Evolutionary conservation across 2,797 vertebrate genomes (phyloP).

Genomic region (Labroides dimidiatus): DNA sequence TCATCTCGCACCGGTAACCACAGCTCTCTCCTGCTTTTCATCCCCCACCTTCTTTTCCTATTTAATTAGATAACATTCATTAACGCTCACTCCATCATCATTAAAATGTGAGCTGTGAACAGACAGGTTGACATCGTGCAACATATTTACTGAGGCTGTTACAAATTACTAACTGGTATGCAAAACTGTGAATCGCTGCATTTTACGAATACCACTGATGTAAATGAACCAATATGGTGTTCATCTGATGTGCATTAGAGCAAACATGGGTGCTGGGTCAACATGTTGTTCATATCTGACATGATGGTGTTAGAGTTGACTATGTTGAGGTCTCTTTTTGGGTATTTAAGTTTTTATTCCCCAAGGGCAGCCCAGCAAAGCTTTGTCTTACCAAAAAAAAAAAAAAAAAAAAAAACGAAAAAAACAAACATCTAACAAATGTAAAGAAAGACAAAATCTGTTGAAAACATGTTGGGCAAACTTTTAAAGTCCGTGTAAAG

Average conservation of each 20-base stretch:
- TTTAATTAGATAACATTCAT: conserved; percentile 28
- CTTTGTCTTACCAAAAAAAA: no score
- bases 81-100: conserved; percentile 24
- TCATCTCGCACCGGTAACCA: conserved; percentile 13
- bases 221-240: neutral
- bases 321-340: neutral
- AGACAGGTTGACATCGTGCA: conserved; percentile 1
- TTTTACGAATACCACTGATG: conserved; percentile 8
- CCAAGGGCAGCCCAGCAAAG: no score
- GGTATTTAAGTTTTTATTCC: no score
- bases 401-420: no score
- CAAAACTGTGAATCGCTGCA: neutral
- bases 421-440: no score
- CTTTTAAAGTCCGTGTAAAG: no score
- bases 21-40: neutral
- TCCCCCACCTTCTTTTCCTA: conserved; percentile 16
- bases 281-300: no score
- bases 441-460: no score
- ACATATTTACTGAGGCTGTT: neutral
- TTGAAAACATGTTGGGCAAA: no score
- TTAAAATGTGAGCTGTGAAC: conserved; percentile 16
- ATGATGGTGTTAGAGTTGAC: no score
- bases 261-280: neutral
- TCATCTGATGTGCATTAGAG: conserved; percentile 9
- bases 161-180: neutral